Evolutionary conservation across 2,888 invertebrate genomes (phyloP), one percentile per base, ranked within the genome.

Genomic region (Actias luna): DNA sequence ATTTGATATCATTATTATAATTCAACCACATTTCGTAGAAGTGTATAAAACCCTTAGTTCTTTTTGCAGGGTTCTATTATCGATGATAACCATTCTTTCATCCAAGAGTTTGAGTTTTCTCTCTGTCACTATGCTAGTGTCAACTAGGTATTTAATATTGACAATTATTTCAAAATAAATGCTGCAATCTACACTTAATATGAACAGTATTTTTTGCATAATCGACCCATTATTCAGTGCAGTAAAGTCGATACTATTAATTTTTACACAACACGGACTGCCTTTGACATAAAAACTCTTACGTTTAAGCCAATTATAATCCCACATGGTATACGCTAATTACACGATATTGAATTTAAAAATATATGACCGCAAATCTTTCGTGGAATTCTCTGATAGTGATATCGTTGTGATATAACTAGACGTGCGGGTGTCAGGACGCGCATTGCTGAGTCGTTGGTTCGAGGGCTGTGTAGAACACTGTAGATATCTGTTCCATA

Each of bases 301-400:
- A 76, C 67, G 60, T 66, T 70, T 75, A 76, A 73, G 77, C 72
- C 73, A 80, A 85, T 85, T 82, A 71, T 76, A 71, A 69, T 84
- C 91, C 90, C 91, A 75, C 90, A 92, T 92, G 77, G 84, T 77
- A 80, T 80, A 82, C 83, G 84, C 75, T 84, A 89, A 89, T 88
- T 85, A 78, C 79, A 76, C 72, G 78, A 85, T 86, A 29, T 83
- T 82, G 78, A 79, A 83, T 79, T 76, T 69, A 78, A 83, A 74
- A 71, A 69, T n/a, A 10, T 84, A 85, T 83, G 77, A 74, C 82
- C 75, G 75, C 77, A 75, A 78, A 80, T 78, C 77, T 75, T 76
- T 78, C 76, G 78, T 83, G 89, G 90, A 83, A 90, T 90, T 85
- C 42, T 82, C 75, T 83, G 80, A 77, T 78, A 76, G 72, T 66